Evolutionary conservation across 2,797 vertebrate genomes (phyloP).

Genomic region (Babyrousa celebensis): DNA sequence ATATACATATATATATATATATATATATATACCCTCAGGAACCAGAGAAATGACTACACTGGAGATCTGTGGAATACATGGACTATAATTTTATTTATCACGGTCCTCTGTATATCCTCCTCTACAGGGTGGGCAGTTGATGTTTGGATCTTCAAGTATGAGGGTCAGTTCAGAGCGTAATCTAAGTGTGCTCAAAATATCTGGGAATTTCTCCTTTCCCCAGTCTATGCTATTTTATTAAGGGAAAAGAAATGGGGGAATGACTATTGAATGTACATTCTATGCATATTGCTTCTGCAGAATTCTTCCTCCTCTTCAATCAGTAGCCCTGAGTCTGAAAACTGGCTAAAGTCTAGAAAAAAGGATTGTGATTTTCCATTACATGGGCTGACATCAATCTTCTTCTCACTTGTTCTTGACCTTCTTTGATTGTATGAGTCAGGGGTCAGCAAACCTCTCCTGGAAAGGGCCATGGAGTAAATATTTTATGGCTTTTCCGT

Average conservation of each 20-base stretch:
- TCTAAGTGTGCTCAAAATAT: constrained; percentile 2
- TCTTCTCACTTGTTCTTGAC: constrained; percentile 67
- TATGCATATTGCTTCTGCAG: constrained; percentile 21
- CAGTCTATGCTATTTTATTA: background rate
- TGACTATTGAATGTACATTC: background rate
- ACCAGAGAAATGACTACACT: background rate
- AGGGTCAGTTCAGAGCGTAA: constrained; percentile 12
- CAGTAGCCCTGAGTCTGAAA: constrained; percentile 69
- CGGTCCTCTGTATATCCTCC: background rate
- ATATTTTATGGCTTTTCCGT: constrained; percentile 52
- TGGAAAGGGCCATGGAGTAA: constrained; percentile 33
- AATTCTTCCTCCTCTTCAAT: constrained; percentile 7
- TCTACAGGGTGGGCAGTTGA: background rate
- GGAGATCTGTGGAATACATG: background rate
- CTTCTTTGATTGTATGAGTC: constrained; percentile 69
- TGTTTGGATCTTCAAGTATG: background rate
- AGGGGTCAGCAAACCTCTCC: constrained; percentile 62
- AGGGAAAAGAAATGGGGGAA: background rate
- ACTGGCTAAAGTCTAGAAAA: constrained; percentile 10
- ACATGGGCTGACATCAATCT: constrained; percentile 60
- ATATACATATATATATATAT: background rate
- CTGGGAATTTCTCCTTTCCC: background rate
- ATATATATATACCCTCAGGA: background rate
- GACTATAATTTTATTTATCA: background rate
- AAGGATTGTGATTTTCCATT: constrained; percentile 65